Evolutionary conservation across 2,888 invertebrate genomes (phyloP), one percentile per base, ranked within the genome.

Genomic region (Sericinus montela): DNA sequence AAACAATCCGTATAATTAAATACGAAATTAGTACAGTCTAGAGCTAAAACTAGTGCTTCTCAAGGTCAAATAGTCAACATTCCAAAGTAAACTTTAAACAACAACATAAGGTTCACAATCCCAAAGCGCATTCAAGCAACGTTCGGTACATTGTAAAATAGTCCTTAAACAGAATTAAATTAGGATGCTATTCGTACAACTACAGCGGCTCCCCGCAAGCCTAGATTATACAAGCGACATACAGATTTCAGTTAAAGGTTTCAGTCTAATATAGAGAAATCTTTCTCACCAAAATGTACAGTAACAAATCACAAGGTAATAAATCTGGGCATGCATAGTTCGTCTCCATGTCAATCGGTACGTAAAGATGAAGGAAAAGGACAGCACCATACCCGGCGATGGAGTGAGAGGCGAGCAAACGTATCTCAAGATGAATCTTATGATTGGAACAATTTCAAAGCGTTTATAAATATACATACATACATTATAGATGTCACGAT

Each of bases 321-420:
- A 11, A 69, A 75, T 80, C 78, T 76, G 79, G 79, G 78, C 81
- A 82, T 82, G 81, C 32, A 32, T 32, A 32, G 11, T 6, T 32
- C 32, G 32, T 3, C 11, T 32, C 11, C 3, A 1, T 11, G 32
- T n/a, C n/a, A n/a, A n/a, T n/a, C n/a, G n/a, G n/a, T n/a, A n/a
- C n/a, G n/a, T n/a, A n/a, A n/a, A n/a, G n/a, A n/a, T n/a, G n/a
- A n/a, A n/a, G n/a, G n/a, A n/a, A n/a, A n/a, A n/a, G n/a, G n/a
- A n/a, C n/a, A n/a, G n/a, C n/a, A n/a, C n/a, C n/a, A n/a, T n/a
- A n/a, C n/a, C 30, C 30, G 30, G 30, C n/a, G 30, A 30, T 30
- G 10, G 10, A 5, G n/a, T n/a, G n/a, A n/a, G 30, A 30, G 30
- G 30, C 10, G n/a, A 10, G 3, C 30, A 30, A 30, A 30, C 30